Evolutionary conservation across 1,140 invertebrate species (phyloP).

Genomic region (Zaprionus nigranus): DNA sequence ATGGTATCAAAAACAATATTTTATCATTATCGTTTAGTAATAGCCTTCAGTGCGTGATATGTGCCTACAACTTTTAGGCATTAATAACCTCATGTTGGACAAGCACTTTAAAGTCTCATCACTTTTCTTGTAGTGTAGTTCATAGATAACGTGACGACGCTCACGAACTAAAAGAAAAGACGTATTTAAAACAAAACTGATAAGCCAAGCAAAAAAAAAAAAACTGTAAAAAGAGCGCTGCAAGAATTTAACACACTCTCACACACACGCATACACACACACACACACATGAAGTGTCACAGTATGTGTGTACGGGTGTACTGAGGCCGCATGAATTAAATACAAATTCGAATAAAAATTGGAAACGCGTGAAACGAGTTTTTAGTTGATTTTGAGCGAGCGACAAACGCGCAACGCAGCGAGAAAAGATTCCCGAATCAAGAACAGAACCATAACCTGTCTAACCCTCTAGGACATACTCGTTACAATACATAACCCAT

Average conservation of each 20-base stretch:
- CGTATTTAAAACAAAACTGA: conserved; percentile 73
- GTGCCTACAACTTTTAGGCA: too few species aligned
- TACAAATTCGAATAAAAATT: conserved; percentile 65
- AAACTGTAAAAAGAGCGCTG: conserved; percentile 64
- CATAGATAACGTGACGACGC: conserved; percentile 46
- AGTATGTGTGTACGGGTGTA: conserved; percentile 20
- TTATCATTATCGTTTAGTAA: too few species aligned
- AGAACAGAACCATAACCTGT: conserved; percentile 39
- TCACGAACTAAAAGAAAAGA: conserved; percentile 70
- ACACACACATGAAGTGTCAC: conserved; percentile 11
- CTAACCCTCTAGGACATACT: not conserved
- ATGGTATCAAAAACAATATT: too few species aligned
- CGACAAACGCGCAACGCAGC: conserved; percentile 60
- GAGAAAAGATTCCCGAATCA: conserved; percentile 27
- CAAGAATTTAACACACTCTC: conserved; percentile 61
- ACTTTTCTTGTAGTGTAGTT: conserved; percentile 32
- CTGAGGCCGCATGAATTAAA: conserved; percentile 49
- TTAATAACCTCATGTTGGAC: not conserved
- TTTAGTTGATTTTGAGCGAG: conserved; percentile 75
- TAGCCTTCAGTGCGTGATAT: too few species aligned
- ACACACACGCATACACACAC: conserved; percentile 18
- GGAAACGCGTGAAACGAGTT: conserved; percentile 71
- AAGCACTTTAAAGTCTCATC: not conserved
- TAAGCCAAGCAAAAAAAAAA: conserved; percentile 60
- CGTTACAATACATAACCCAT: conserved; percentile 1